Evolutionary conservation across 2,113 vertebrate genomes (phyloP).

Genomic region (Theristicus caerulescens): DNA sequence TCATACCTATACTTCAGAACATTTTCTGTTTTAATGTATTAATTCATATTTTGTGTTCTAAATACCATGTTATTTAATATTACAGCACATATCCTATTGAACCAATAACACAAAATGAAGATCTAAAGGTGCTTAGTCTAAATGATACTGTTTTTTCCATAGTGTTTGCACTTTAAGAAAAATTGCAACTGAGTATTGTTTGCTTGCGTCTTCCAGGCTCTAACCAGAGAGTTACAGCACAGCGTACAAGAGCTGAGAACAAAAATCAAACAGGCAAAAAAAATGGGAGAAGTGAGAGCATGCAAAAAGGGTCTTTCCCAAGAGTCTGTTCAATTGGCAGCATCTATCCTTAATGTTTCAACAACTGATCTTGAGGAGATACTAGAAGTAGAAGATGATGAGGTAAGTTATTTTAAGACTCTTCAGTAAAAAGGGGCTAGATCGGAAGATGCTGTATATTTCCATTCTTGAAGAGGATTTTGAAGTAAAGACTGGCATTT

Average conservation of each 20-base stretch:
- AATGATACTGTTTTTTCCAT: neutral
- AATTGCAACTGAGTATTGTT: slow-evolving; percentile 6
- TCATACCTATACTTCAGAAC: neutral
- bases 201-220: slow-evolving; percentile 61
- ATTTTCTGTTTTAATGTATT: neutral
- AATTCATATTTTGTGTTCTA: neutral
- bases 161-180: neutral
- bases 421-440: neutral
- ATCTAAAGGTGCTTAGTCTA: neutral
- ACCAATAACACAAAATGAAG: neutral
- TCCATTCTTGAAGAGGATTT: neutral
- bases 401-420: slow-evolving; percentile 74
- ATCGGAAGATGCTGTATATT: neutral
- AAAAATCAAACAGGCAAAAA: slow-evolving; percentile 80
- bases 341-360: slow-evolving; percentile 92
- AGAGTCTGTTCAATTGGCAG: slow-evolving; percentile 85
- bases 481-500: neutral
- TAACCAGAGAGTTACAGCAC: slow-evolving; percentile 82
- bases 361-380: slow-evolving; percentile 86
- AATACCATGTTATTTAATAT: neutral
- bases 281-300: slow-evolving; percentile 34
- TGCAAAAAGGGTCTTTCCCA: slow-evolving; percentile 68
- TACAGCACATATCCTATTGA: neutral
- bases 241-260: slow-evolving; percentile 79
- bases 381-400: slow-evolving; percentile 81